Evolutionary conservation across 2,888 invertebrate genomes (phyloP).

Genomic region (Stratiomys singularior): DNA sequence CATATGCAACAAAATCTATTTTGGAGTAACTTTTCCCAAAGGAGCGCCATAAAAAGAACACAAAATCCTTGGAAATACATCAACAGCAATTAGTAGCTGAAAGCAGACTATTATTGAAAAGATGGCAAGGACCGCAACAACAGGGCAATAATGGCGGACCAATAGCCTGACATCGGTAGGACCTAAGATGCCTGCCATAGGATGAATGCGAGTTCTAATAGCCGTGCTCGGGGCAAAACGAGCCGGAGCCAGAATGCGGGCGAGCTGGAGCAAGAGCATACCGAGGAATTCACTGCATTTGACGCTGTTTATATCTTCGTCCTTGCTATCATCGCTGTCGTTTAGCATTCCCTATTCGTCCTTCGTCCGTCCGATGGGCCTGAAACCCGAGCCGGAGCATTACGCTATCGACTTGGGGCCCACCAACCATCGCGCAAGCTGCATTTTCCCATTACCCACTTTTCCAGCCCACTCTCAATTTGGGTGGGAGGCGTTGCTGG

Average conservation of each 20-base stretch:
- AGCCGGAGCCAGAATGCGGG: neutral
- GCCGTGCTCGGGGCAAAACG: conserved; percentile 36
- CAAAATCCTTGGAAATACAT: neutral
- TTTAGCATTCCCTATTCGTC: conserved; percentile 33
- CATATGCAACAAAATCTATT: conserved; percentile 19
- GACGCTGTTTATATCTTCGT: conserved; percentile 1
- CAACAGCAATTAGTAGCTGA: conserved; percentile 37
- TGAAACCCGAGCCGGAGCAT: neutral
- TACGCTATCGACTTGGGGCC: conserved; percentile 6
- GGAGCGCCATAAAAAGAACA: neutral
- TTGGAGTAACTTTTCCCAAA: conserved; percentile 16
- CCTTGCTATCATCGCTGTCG: neutral
- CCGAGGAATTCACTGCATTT: conserved; percentile 41
- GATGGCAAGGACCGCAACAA: conserved; percentile 37
- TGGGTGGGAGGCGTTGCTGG: conserved; percentile 59
- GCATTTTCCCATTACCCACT: conserved; percentile 53
- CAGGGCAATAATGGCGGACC: conserved; percentile 19
- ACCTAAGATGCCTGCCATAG: conserved; percentile 12
- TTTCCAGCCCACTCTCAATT: conserved; percentile 57
- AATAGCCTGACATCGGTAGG: conserved; percentile 34
- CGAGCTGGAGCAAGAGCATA: neutral
- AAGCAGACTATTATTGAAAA: conserved; percentile 24
- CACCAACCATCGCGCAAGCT: conserved; percentile 54
- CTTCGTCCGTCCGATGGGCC: neutral
- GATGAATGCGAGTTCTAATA: conserved; percentile 18